Percentiles rank a stretch among this genome's conserved stretches.
Conservation (phyloP, 2,113 vertebrate species). For the Centropus unirufus region DNA sequence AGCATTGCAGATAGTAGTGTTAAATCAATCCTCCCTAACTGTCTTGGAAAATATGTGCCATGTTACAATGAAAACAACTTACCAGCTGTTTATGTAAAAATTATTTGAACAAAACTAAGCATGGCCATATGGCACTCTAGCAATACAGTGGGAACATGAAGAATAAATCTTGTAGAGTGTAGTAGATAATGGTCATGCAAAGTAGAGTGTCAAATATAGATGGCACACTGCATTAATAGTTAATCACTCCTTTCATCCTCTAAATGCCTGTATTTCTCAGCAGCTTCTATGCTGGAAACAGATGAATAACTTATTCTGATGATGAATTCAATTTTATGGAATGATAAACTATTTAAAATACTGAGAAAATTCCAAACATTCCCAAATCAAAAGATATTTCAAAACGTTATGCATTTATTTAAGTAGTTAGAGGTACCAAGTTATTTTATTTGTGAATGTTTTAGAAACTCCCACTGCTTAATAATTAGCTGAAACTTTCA, state of each 20-base stretch:
- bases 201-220: slow-evolving; percentile 78
- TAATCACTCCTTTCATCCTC: slow-evolving; percentile 78
- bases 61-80: slow-evolving; percentile 80
- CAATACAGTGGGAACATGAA: slow-evolving; percentile 70
- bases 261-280: slow-evolving; percentile 71
- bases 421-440: background rate
- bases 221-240: slow-evolving; percentile 76
- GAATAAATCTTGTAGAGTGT: slow-evolving; percentile 77
- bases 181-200: slow-evolving; percentile 80
- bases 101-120: slow-evolving; percentile 84
- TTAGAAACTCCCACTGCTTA: background rate
- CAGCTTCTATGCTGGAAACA: slow-evolving; percentile 67
- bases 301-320: slow-evolving; percentile 61
- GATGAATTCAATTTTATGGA: slow-evolving; percentile 61
- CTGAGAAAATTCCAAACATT: slow-evolving; percentile 38
- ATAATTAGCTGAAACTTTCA: background rate
- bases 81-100: slow-evolving; percentile 86
- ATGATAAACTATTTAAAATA: slow-evolving; percentile 67
- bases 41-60: slow-evolving; percentile 81
- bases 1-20: slow-evolving; percentile 58
- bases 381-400: slow-evolving; percentile 14
- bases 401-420: background rate
- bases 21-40: slow-evolving; percentile 75
- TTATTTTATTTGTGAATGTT: background rate
- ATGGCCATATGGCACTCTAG: slow-evolving; percentile 77